phyloP scores from a whole-genome alignment of 2,888 invertebrate genomes.

The Escarpia spicata region DNA sequence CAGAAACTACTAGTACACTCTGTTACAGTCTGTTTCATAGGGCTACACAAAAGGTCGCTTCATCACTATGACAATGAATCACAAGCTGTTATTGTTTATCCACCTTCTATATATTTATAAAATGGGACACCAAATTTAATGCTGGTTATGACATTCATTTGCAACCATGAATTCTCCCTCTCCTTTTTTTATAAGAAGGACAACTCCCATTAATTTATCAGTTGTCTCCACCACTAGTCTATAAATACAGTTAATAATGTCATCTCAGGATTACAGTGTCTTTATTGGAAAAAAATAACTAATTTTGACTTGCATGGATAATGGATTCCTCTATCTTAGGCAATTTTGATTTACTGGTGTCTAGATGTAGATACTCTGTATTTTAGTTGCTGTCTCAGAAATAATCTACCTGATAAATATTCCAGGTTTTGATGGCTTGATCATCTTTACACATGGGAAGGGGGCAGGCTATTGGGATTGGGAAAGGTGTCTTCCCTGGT shows the following conservation, averaged over 20 bases:
- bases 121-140: not conserved
- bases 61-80: not conserved
- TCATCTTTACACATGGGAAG: not conserved
- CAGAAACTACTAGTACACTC: too few relatives aligned
- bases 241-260: not conserved
- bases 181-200: too few relatives aligned
- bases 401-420: not conserved
- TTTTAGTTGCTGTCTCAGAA: not conserved
- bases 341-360: too few relatives aligned
- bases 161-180: not conserved
- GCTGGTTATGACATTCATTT: not conserved
- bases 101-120: not conserved
- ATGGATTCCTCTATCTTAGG: too few relatives aligned
- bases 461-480: not conserved
- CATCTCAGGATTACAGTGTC: not conserved
- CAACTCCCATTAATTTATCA: too few relatives aligned
- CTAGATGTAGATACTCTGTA: not conserved
- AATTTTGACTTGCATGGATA: not conserved
- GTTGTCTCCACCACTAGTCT: not conserved
- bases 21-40: too few relatives aligned
- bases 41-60: not conserved
- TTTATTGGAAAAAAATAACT: slow-evolving; percentile 2
- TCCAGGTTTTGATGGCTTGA: not conserved
- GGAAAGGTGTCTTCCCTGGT: too few relatives aligned
- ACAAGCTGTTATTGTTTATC: not conserved